These are phyloP conservation scores for Montipora foliosa DNA, from an alignment of 64 coral and sea anemone genomes.

Conservation along the genomic window DNA sequence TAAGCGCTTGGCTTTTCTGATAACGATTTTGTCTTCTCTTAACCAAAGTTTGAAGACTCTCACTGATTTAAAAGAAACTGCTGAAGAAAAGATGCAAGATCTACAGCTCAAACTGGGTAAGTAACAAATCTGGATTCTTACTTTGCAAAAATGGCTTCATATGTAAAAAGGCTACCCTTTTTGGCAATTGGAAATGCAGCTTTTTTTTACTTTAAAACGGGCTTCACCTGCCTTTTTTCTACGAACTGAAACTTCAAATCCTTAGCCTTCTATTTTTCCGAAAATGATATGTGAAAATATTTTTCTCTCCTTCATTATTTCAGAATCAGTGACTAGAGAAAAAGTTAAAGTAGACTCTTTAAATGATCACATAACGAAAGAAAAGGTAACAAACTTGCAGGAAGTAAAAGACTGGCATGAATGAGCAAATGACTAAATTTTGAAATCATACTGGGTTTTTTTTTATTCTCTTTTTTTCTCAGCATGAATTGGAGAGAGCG, in stretches of 20 bases:
- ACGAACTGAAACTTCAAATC: neutral
- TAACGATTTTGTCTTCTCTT: neutral
- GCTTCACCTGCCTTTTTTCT: too few species aligned
- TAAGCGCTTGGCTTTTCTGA: neutral
- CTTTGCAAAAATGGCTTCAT: too few species aligned
- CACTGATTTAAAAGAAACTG: neutral
- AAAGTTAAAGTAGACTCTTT: constrained; percentile 39
- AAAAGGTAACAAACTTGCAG: neutral
- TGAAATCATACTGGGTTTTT: neutral
- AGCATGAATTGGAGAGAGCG: constrained; percentile 38
- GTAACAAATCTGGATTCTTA: neutral
- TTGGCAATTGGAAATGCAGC: too few species aligned
- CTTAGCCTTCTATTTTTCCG: too few species aligned
- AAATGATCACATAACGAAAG: constrained; percentile 18
- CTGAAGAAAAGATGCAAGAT: constrained; percentile 7
- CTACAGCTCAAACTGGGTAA: constrained; percentile 34
- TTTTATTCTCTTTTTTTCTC: neutral
- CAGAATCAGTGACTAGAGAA: constrained; percentile 36
- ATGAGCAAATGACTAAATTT: too few species aligned
- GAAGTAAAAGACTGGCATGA: neutral
- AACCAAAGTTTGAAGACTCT: constrained; percentile 3
- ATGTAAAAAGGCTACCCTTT: too few species aligned
- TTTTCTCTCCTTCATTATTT: neutral
- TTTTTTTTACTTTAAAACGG: too few species aligned
- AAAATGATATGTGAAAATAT: neutral